Conservation (phyloP, 2,797 vertebrate genomes). For the Microchirus variegatus region DNA sequence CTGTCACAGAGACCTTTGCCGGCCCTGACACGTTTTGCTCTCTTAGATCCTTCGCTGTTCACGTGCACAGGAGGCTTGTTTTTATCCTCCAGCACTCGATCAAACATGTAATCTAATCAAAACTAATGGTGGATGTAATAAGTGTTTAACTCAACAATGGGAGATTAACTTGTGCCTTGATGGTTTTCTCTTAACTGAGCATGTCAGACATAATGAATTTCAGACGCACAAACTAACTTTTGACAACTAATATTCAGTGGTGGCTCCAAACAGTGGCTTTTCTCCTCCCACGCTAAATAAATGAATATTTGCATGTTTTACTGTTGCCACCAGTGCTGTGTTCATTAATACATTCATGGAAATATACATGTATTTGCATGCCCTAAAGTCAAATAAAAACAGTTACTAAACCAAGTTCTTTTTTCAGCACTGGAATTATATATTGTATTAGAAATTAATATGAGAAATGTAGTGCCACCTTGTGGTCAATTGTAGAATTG, state of each 20-base stretch:
- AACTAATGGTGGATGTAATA: slow-evolving; percentile 74
- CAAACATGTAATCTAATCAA: slow-evolving; percentile 77
- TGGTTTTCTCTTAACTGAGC: slow-evolving; percentile 59
- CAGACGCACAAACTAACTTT: slow-evolving; percentile 64
- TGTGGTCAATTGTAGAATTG: slow-evolving; percentile 43
- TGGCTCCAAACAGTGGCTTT: slow-evolving; percentile 54
- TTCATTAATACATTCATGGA: slow-evolving; percentile 60
- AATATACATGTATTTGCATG: slow-evolving; percentile 64
- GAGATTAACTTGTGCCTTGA: slow-evolving; percentile 52
- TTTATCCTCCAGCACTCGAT: slow-evolving; percentile 64
- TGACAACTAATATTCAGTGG: slow-evolving; percentile 53
- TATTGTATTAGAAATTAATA: slow-evolving; percentile 4
- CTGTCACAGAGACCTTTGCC: slow-evolving; percentile 41
- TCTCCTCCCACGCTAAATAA: slow-evolving; percentile 36
- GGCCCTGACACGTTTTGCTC: slow-evolving; percentile 57
- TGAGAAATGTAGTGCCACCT: slow-evolving; percentile 59
- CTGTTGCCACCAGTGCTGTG: slow-evolving; percentile 54
- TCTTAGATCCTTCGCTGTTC: slow-evolving; percentile 39
- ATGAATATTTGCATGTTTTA: slow-evolving; percentile 42
- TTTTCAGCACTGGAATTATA: neutral
- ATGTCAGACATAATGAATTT: slow-evolving; percentile 58
- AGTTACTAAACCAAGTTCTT: slow-evolving; percentile 31
- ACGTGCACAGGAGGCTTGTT: slow-evolving; percentile 19
- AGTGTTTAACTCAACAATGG: slow-evolving; percentile 69
- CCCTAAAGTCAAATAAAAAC: slow-evolving; percentile 45